Percentiles rank a stretch among this genome's conserved stretches.
Conservation (phyloP, 2,888 invertebrate species). For the Thysanoteuthis rhombus region DNA sequence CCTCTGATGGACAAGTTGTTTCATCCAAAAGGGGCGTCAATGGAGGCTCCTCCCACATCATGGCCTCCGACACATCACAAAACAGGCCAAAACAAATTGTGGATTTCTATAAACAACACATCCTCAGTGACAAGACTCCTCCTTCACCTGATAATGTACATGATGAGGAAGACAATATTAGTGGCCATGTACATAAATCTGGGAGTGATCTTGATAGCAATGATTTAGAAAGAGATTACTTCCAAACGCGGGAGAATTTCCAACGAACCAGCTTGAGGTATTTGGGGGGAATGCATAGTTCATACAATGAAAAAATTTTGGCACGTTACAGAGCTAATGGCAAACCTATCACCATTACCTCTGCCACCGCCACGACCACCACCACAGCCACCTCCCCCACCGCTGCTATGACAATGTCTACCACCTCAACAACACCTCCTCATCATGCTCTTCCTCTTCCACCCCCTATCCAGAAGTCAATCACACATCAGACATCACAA, state of each 20-base stretch:
- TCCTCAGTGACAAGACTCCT: slow-evolving; percentile 37
- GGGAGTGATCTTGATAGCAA: background rate
- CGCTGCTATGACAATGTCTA: slow-evolving; percentile 38
- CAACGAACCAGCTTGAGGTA: slow-evolving; percentile 34
- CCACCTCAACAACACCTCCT: background rate
- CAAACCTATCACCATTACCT: slow-evolving; percentile 37
- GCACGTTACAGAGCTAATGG: slow-evolving; percentile 38
- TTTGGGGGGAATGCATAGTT: slow-evolving; percentile 34
- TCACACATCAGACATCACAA: slow-evolving; percentile 34
- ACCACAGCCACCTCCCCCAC: background rate
- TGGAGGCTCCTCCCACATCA: slow-evolving; percentile 39
- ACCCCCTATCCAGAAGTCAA: slow-evolving; percentile 37
- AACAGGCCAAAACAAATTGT: slow-evolving; percentile 56
- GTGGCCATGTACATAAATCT: background rate
- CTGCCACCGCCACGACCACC: background rate
- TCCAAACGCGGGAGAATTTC: slow-evolving; percentile 14
- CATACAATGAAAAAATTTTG: slow-evolving; percentile 38
- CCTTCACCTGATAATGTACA: background rate
- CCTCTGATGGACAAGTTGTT: slow-evolving; percentile 28
- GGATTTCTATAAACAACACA: slow-evolving; percentile 57
- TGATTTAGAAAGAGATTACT: slow-evolving; percentile 1
- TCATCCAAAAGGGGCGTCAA: slow-evolving; percentile 36
- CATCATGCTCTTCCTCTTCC: slow-evolving; percentile 40
- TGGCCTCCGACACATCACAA: slow-evolving; percentile 52
- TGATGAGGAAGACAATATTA: background rate